Evolutionary conservation across 2,888 invertebrate genomes (phyloP).

Genomic region (Argyresthia albistria): DNA sequence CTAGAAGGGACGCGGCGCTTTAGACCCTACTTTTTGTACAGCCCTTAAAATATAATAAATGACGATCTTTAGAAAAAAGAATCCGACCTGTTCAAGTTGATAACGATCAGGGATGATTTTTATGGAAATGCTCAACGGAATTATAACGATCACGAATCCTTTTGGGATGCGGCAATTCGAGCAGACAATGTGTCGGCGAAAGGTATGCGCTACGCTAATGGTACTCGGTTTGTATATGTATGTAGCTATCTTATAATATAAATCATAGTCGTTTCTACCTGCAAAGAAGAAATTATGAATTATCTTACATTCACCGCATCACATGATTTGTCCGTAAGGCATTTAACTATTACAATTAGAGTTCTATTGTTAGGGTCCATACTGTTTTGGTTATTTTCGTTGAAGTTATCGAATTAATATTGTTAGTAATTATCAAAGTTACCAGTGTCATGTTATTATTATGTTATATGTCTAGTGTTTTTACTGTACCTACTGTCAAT

Average conservation of each 20-base stretch:
- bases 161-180: constrained; percentile 61
- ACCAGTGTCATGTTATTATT: no score
- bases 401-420: no score
- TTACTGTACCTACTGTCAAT: no score
- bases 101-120: constrained; percentile 67
- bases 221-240: background rate
- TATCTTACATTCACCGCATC: background rate
- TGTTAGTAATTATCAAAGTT: no score
- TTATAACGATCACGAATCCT: constrained; percentile 66
- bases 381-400: no score
- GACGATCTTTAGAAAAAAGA: constrained; percentile 61
- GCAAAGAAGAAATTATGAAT: no score
- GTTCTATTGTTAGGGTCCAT: no score
- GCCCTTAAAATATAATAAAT: constrained; percentile 65
- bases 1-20: constrained; percentile 68
- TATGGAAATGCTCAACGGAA: constrained; percentile 68
- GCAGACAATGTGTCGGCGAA: constrained; percentile 67
- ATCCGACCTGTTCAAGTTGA: constrained; percentile 66
- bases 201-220: constrained; percentile 2
- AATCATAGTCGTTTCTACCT: constrained; percentile 1
- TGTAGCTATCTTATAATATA: background rate
- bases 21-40: constrained; percentile 56
- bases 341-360: no score
- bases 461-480: no score
- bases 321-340: no score